Conservation (phyloP, 2,113 vertebrate species). For the Protomyctophum bolini region DNA sequence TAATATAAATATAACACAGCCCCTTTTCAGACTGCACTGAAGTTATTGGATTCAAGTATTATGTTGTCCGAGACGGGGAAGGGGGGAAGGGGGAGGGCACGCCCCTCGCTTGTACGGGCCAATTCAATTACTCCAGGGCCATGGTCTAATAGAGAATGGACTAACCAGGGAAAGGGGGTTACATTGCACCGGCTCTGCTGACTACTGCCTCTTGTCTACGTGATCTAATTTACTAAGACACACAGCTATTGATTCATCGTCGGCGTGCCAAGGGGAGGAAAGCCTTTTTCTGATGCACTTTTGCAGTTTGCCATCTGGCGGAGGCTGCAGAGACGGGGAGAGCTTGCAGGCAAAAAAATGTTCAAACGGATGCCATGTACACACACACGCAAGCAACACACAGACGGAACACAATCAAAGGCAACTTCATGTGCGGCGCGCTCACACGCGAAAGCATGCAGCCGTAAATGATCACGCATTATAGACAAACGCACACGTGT, state of each 20-base stretch:
- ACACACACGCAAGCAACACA: slow-evolving; percentile 9
- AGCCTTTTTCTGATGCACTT: slow-evolving; percentile 59
- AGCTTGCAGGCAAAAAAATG: background rate
- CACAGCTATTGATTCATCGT: slow-evolving; percentile 72
- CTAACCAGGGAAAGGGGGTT: slow-evolving; percentile 65
- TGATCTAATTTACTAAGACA: slow-evolving; percentile 79
- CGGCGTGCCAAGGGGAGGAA: slow-evolving; percentile 63
- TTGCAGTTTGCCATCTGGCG: slow-evolving; percentile 52
- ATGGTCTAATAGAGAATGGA: slow-evolving; percentile 71
- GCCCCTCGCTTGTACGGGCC: slow-evolving; percentile 66
- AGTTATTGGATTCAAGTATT: too few species aligned
- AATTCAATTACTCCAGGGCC: slow-evolving; percentile 72
- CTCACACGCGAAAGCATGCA: slow-evolving; percentile 11
- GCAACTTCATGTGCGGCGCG: too few species aligned
- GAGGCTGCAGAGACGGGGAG: slow-evolving; percentile 10
- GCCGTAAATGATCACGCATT: slow-evolving; percentile 8
- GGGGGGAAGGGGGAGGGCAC: slow-evolving; percentile 43
- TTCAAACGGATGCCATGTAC: slow-evolving; percentile 19
- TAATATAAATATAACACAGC: too few species aligned
- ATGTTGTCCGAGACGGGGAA: slow-evolving; percentile 53
- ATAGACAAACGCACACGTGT: background rate
- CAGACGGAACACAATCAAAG: background rate
- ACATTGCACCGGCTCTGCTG: slow-evolving; percentile 68
- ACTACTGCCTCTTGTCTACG: slow-evolving; percentile 71
- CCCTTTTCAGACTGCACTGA: too few species aligned